These are phyloP conservation scores for Oithona nana DNA, from an alignment of 2,888 invertebrate species.

Conservation along the genomic window DNA sequence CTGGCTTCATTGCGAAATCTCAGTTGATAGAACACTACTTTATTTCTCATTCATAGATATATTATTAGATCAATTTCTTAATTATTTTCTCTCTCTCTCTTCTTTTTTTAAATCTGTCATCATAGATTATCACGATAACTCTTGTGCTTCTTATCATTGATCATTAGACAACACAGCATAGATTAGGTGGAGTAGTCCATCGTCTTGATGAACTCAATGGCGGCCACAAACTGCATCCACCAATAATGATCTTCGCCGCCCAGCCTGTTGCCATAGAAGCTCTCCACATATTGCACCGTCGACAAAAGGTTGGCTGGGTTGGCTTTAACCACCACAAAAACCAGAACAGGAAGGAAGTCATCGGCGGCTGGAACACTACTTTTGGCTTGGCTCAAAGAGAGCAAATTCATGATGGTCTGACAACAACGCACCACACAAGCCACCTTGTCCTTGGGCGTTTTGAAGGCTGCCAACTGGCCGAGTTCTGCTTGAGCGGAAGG, in stretches of 20 bases:
- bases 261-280: constrained; percentile 62
- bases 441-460: constrained; percentile 70
- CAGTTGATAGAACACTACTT: too few relatives aligned
- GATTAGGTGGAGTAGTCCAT: constrained; percentile 52
- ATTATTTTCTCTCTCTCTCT: too few relatives aligned
- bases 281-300: constrained; percentile 72
- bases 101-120: too few relatives aligned
- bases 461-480: constrained; percentile 67
- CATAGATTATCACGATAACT: too few relatives aligned
- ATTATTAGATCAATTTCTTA: too few relatives aligned
- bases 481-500: constrained; percentile 74
- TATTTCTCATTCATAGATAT: too few relatives aligned
- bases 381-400: constrained; percentile 48
- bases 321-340: constrained; percentile 86
- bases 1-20: too few relatives aligned
- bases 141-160: too few relatives aligned
- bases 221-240: constrained; percentile 95
- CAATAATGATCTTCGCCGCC: constrained; percentile 85
- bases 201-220: constrained; percentile 92
- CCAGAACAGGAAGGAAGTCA: constrained; percentile 86
- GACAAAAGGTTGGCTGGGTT: constrained; percentile 20
- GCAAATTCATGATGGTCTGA: constrained; percentile 76
- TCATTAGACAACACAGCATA: too few relatives aligned
- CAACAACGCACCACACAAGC: constrained; percentile 68
- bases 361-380: constrained; percentile 64